A percentile compares a stretch with the other conserved stretches of the same genome.
Conservation (phyloP, 2,888 invertebrate species). For the Encarsia formosa region DNA sequence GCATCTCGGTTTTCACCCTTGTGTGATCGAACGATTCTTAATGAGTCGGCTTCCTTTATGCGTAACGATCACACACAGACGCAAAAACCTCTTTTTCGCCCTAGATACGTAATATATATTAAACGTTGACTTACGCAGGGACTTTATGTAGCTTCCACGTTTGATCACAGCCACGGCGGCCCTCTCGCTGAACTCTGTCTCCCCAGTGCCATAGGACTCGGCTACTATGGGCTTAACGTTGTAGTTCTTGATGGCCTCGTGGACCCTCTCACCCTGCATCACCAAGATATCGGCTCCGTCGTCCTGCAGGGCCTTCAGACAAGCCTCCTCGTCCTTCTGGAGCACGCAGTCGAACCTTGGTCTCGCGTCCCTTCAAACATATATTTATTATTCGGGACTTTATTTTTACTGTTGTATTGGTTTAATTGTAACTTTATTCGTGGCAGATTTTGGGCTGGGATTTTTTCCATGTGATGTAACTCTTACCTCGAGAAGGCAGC, state of each 20-base stretch:
- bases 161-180: constrained; percentile 65
- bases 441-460: too few species aligned
- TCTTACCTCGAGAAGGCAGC: constrained; percentile 64
- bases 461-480: too few species aligned
- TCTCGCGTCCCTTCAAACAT: constrained; percentile 60
- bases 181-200: constrained; percentile 53
- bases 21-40: too few species aligned
- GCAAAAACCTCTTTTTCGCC: too few species aligned
- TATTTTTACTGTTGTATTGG: too few species aligned
- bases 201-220: constrained; percentile 61
- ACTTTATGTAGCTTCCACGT: constrained; percentile 56
- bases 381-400: not conserved
- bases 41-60: too few species aligned
- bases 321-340: constrained; percentile 62
- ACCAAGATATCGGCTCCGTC: constrained; percentile 69
- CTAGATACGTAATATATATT: too few species aligned
- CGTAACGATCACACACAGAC: too few species aligned
- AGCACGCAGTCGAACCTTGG: constrained; percentile 76
- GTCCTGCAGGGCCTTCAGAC: constrained; percentile 64
- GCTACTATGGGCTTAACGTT: constrained; percentile 61
- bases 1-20: too few species aligned
- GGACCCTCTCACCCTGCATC: constrained; percentile 61
- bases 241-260: constrained; percentile 55
- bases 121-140: constrained; percentile 48
- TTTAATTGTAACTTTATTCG: too few species aligned